Percentiles rank a stretch among this genome's conserved stretches.
These are phyloP conservation scores for Papilio glaucus DNA, from an alignment of 1,140 invertebrate genomes.

Conservation along the genomic window DNA sequence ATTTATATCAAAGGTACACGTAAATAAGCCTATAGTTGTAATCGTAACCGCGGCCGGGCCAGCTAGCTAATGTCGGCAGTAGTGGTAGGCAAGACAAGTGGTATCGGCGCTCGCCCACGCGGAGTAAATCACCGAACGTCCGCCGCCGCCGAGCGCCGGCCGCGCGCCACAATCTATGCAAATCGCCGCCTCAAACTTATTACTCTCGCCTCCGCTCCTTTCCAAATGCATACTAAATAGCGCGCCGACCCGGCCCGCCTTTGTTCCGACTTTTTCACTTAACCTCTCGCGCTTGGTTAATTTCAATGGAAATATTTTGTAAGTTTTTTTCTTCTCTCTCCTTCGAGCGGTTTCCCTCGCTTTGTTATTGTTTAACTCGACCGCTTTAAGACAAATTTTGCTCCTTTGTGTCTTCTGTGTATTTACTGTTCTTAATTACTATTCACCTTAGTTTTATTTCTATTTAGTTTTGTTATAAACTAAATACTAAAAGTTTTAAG, in stretches of 20 bases:
- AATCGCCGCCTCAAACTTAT: conserved; percentile 78
- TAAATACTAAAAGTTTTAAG: too few species aligned
- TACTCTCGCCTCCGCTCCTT: conserved; percentile 80
- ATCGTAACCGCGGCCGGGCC: background rate
- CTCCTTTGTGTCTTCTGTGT: conserved; percentile 23
- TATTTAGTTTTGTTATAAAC: background rate
- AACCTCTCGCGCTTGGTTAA: conserved; percentile 53
- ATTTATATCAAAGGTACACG: too few species aligned
- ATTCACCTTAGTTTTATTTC: background rate
- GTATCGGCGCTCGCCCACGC: conserved; percentile 47
- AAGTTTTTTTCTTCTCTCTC: conserved; percentile 39
- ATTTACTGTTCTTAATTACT: conserved; percentile 12
- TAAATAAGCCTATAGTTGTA: background rate
- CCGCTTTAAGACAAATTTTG: conserved; percentile 33
- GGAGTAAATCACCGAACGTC: conserved; percentile 70
- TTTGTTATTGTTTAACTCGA: conserved; percentile 34
- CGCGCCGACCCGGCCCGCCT: conserved; percentile 61
- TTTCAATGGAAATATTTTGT: conserved; percentile 58
- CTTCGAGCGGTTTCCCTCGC: conserved; percentile 37
- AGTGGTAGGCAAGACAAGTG: conserved; percentile 31
- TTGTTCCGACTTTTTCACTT: conserved; percentile 75
- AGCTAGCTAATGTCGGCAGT: background rate
- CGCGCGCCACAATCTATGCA: conserved; percentile 77
- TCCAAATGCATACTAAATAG: conserved; percentile 82
- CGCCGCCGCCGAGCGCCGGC: conserved; percentile 47